Evolutionary conservation across 2,888 invertebrate species (phyloP), one percentile per base, ranked within the genome.

Genomic region (Lasioglossum lativentre): DNA sequence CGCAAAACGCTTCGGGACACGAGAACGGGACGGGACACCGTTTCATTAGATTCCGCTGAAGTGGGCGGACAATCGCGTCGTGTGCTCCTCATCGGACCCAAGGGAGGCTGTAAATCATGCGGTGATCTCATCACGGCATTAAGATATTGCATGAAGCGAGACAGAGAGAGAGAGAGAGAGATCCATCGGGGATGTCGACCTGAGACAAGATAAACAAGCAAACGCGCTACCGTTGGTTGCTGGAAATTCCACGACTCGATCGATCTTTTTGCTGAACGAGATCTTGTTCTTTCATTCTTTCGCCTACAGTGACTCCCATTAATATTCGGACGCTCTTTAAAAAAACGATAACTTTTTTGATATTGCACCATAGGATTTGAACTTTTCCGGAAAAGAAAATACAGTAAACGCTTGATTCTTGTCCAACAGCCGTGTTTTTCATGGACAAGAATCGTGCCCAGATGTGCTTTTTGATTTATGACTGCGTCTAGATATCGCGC

Each of bases 111-210:
- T 85, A 88, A 86, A 86, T 89, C 86, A 80, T 68, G 72, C 78
- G 78, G 80, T 85, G 75, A 86, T 88, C 78, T 90, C 86, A 81
- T 72, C 85, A 66, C 12, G 78, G 78, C 80, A 81, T 81, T 85
- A 80, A 85, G 85, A 88, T 80, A 84, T 84, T 76, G 77, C 73
- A n/a, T 52, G 52, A 1, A 52, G 52, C 4, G 23, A 19, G 52
- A 52, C 4, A 52, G 52, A 19, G 23, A 52, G 52, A 19, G 52
- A 52, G 52, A 19, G 52, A 52, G 52, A 19, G 27, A 59, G 45
- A 27, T 34, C 45, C 52, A 23, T 23, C 10, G 23, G 23, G 52
- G 23, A 52, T 23, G 52, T 52, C 23, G 52, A n/a, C 52, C 52
- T 52, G 52, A 10, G 52, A 10, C 23, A 23, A 52, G 52, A 52